phyloP scores from a whole-genome alignment of 2,113 vertebrate genomes.

The Steatornis caripensis region DNA sequence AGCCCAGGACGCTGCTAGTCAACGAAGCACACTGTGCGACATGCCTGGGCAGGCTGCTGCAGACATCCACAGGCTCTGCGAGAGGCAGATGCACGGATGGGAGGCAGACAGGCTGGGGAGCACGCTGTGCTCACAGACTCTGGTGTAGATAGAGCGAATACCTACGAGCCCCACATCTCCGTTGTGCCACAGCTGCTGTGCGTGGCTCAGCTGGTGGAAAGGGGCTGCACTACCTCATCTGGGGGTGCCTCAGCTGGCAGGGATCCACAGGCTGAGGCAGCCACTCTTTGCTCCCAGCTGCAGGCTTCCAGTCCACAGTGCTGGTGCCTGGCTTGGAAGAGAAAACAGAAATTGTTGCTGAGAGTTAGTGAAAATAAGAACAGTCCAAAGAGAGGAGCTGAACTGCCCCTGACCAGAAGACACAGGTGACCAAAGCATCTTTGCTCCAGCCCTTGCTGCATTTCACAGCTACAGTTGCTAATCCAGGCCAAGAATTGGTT shows the following conservation, averaged over 20 bases:
- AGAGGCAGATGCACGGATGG: neutral
- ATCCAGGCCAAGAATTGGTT: neutral
- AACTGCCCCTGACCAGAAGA: neutral
- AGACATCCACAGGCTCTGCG: neutral
- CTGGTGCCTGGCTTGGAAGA: neutral
- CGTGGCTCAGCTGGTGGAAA: neutral
- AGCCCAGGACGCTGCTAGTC: neutral
- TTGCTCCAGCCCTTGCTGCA: neutral
- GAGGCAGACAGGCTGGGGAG: neutral
- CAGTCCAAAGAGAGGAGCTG: neutral
- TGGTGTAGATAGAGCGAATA: neutral
- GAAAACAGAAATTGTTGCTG: neutral
- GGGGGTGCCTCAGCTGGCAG: fast-evolving
- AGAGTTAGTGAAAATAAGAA: neutral
- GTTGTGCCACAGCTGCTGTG: fast-evolving
- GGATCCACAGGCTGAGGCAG: neutral
- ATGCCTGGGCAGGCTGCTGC: conserved; percentile 19
- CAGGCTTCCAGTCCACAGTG: neutral
- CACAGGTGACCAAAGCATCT: neutral
- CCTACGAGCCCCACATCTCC: fast-evolving
- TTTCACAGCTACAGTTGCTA: neutral
- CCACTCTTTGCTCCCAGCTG: neutral
- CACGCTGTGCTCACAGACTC: neutral
- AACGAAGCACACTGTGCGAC: neutral
- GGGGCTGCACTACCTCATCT: neutral